Conservation (phyloP, 2,113 vertebrate species). For the Salvelinus sp. region DNA sequence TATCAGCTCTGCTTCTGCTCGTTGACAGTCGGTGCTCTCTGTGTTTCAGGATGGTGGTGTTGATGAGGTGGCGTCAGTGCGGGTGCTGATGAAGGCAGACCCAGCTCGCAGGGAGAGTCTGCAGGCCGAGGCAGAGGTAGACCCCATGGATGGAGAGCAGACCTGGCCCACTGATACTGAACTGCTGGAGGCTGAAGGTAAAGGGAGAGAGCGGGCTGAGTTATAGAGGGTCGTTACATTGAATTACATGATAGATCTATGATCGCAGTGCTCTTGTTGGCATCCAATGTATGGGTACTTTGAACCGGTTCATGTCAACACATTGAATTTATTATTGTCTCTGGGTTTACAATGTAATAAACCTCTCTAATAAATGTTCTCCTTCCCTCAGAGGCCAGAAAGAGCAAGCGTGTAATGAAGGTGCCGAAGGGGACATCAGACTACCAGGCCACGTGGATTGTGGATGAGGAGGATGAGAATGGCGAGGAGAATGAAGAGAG, state of each 20-base stretch:
- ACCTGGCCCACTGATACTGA: conserved; percentile 96
- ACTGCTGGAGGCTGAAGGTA: conserved; percentile 88
- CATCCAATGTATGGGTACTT: no score
- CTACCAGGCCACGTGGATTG: conserved; percentile 96
- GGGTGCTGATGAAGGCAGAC: conserved; percentile 88
- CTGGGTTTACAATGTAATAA: neutral
- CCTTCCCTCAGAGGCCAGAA: conserved; percentile 73
- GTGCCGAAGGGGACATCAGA: conserved; percentile 95
- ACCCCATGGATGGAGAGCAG: conserved; percentile 97
- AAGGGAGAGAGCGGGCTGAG: conserved; percentile 22
- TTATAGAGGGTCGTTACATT: no score
- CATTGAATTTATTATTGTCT: neutral
- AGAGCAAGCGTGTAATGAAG: conserved; percentile 78
- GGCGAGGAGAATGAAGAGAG: conserved; percentile 74
- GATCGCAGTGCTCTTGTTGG: no score
- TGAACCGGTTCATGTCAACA: no score
- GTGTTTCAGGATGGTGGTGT: conserved; percentile 70
- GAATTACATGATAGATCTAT: no score
- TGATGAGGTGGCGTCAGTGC: conserved; percentile 75
- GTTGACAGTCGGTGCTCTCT: neutral
- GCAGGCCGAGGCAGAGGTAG: conserved; percentile 86
- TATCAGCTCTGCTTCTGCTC: no score
- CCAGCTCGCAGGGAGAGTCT: conserved; percentile 80
- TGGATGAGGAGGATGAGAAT: conserved; percentile 73
- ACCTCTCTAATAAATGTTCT: neutral